A percentile compares a stretch with the other conserved stretches of the same genome.
phyloP scores from a whole-genome alignment of 30 jellyfish, hydroid and myxozoan genomes.

The Aurelia aurita region DNA sequence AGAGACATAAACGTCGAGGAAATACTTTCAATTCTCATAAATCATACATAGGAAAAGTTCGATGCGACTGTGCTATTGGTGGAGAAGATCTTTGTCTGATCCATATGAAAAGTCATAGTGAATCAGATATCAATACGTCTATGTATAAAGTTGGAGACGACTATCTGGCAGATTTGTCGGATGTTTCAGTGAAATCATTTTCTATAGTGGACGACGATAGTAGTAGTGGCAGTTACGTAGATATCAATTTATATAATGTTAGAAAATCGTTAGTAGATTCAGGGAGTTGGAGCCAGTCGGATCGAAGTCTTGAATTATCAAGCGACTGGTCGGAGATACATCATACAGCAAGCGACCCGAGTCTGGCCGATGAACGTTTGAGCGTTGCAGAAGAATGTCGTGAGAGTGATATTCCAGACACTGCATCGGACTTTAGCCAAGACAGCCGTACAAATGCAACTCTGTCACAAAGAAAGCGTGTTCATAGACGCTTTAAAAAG shows the following conservation, averaged over 20 bases:
- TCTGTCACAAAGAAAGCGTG: slow-evolving; percentile 4
- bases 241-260: slow-evolving; percentile 39
- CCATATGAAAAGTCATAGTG: slow-evolving; percentile 67
- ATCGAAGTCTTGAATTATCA: slow-evolving; percentile 54
- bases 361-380: slow-evolving; percentile 24
- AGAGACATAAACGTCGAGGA: slow-evolving; percentile 47
- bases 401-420: slow-evolving; percentile 68
- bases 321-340: slow-evolving; percentile 73
- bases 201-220: slow-evolving; percentile 66
- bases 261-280: slow-evolving; percentile 36
- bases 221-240: slow-evolving; percentile 57
- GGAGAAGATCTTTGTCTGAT: slow-evolving; percentile 60
- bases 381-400: slow-evolving; percentile 77
- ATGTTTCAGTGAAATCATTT: slow-evolving; percentile 46
- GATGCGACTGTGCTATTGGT: slow-evolving; percentile 62
- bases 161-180: slow-evolving; percentile 44
- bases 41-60: not conserved
- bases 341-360: slow-evolving; percentile 34
- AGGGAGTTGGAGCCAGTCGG: slow-evolving; percentile 54
- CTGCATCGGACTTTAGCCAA: slow-evolving; percentile 73
- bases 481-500: slow-evolving; percentile 17
- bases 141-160: slow-evolving; percentile 33
- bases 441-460: slow-evolving; percentile 47
- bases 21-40: slow-evolving; percentile 33
- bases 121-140: slow-evolving; percentile 38